A percentile compares a stretch with the other conserved stretches of the same genome.
phyloP scores from a whole-genome alignment of 64 coral and sea anemone species.

The Cladopsammia gracilis region DNA sequence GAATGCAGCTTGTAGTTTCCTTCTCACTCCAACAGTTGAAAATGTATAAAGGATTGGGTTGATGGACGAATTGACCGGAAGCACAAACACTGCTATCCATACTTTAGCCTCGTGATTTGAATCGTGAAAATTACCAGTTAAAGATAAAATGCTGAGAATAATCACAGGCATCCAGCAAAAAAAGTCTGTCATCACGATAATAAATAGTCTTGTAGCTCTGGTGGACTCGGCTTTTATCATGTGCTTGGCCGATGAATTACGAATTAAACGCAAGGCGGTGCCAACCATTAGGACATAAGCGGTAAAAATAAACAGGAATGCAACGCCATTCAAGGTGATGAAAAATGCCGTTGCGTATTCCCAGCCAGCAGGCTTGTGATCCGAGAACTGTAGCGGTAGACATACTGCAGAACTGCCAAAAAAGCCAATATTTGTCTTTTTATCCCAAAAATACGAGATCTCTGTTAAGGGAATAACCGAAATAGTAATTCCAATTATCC shows the following conservation, averaged over 20 bases:
- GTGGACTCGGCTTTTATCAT: conserved; percentile 14
- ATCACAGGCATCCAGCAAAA: conserved; percentile 60
- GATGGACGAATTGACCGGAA: conserved; percentile 59
- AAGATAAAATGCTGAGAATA: conserved; percentile 39
- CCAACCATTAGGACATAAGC: conserved; percentile 32
- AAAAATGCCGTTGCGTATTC: conserved; percentile 47
- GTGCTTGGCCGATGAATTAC: not conserved
- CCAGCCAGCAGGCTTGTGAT: conserved; percentile 13
- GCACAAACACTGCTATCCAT: conserved; percentile 58
- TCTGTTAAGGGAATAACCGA: conserved; percentile 1
- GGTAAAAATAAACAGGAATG: conserved; percentile 33
- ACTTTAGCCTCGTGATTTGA: conserved; percentile 17
- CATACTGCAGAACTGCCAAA: conserved; percentile 29
- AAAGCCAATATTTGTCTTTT: not conserved
- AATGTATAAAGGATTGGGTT: conserved; percentile 70
- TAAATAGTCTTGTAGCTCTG: conserved; percentile 23
- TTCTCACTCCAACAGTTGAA: conserved; percentile 6
- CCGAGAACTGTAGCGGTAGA: conserved; percentile 28
- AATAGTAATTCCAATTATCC: not conserved
- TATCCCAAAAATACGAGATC: not conserved
- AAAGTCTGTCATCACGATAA: conserved; percentile 66
- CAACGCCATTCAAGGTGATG: conserved; percentile 22
- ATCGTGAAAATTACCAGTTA: conserved; percentile 62
- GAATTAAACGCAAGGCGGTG: not conserved
- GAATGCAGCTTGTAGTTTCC: not conserved